Conservation (phyloP, 2,888 invertebrate genomes). For the Hoplodrina blanda region DNA sequence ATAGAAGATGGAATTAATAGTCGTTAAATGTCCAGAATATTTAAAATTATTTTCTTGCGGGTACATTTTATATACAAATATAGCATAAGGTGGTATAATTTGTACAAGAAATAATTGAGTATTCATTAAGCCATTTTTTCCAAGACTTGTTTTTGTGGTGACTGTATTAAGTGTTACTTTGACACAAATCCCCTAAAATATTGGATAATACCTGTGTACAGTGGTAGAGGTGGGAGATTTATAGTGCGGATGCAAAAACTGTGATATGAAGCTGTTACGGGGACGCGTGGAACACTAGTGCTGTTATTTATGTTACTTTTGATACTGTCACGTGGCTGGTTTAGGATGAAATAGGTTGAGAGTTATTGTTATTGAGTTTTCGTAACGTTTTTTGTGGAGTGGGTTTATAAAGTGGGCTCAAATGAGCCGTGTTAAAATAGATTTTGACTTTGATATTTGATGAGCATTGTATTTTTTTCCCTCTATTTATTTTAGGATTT, state of each 20-base stretch:
- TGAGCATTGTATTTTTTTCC: background rate
- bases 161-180: conserved; percentile 1
- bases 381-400: background rate
- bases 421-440: background rate
- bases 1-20: background rate
- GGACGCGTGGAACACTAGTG: conserved; percentile 24
- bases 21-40: conserved; percentile 3
- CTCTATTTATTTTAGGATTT: too few relatives aligned
- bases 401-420: background rate
- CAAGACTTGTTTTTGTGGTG: background rate
- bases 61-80: too few relatives aligned
- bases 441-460: background rate
- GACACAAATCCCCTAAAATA: conserved; percentile 34
- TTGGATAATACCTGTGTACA: conserved; percentile 1
- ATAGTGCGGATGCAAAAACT: conserved; percentile 57
- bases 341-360: conserved; percentile 19
- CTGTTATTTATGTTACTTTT: conserved; percentile 46
- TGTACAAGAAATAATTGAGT: background rate
- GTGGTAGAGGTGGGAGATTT: conserved; percentile 26
- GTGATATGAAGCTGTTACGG: conserved; percentile 51
- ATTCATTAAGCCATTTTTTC: background rate
- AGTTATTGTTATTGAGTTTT: conserved; percentile 15
- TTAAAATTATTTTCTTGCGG: too few relatives aligned
- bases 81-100: too few relatives aligned
- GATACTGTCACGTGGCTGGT: conserved; percentile 34